Base-by-base conservation (phyloP, 1,140 invertebrate species). In the Dryas iulia region DNA sequence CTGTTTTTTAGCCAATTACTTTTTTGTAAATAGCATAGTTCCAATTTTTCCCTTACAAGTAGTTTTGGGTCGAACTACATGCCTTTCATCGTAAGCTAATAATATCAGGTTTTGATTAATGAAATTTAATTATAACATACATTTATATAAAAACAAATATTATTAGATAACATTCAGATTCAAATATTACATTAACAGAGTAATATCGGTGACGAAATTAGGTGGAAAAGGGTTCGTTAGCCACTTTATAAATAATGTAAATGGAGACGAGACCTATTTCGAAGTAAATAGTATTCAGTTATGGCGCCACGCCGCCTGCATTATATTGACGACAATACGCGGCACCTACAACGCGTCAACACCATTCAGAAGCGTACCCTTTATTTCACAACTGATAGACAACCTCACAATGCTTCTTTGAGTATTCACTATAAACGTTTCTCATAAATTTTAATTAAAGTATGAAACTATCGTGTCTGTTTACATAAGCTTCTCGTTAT, bases 381-480 rank as follows among this genome's bases (percentile, higher is more conserved):
- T 78, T 82, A 86, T 81, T 82, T 84, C 74, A 79, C 81, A 83
- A 83, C 81, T 74, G 77, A 81, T 69, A 81, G 81, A 76, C 77
- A 72, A 77, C 53, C 33, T 64, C 26, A 82, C 82, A 85, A 84
- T 83, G 69, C 77, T 67, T 66, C 63, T 70, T 53, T 69, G 73
- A 77, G 69, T 74, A 73, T 82, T 78, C 71, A 77, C 31, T 62
- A 65, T 69, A 66, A 72, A 72, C 60, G 60, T 67, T 66, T 57
- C 59, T 58, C 28, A 52, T 57, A 71, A 69, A 75, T 74, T 72
- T 59, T 80, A 78, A 82, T 82, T 77, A 79, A 78, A 79, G 74
- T 80, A 69, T 74, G 71, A 67, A 76, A 47, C 39, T 47, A 47
- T 47, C 39, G 1, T 47, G 3, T 18, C 39, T 14, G 10, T 21